Evolutionary conservation across 2,888 invertebrate species (phyloP), one percentile per base, ranked within the genome.

Genomic region (Hypomecis atomaria): DNA sequence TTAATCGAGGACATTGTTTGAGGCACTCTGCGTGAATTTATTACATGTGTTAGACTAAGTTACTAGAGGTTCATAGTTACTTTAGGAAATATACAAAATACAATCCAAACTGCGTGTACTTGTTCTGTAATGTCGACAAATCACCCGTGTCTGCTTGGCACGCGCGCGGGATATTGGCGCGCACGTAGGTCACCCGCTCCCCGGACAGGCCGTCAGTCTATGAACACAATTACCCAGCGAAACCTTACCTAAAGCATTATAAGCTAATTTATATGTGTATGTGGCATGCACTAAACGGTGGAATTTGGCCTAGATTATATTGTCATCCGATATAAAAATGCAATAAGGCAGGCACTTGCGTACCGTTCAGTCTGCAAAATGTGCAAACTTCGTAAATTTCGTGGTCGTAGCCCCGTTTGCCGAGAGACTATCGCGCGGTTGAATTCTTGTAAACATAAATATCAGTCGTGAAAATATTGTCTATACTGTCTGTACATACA

Each of bases 191-290:
- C 68, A 71, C 70, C 7, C 71, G 61, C 66, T 57, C 59, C 70
- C 52, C 23, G 71, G 69, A n/a, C n/a, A n/a, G 74, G 71, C 80
- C 81, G 80, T 92, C 92, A 90, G 89, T 90, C 91, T 89, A 88
- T 92, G 89, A 92, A 91, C 92, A 92, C 92, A 92, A 90, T 90
- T 85, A 88, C 87, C 87, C 91, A 88, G 88, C 90, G 84, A 89
- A 23, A 90, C 86, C 92, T 92, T 92, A 92, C 74, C 91, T 91
- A 92, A 90, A 92, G 92, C 92, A 84, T 91, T 92, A 92, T 72
- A 92, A 92, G 91, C 92, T 92, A 92, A 86, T 85, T 87, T 86
- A 60, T 87, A 81, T 89, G 85, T 90, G 85, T 88, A 90, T 86
- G 92, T 91, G 90, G 92, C 92, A 91, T 92, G 83, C 90, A 87